Base-by-base conservation (phyloP, 23 tunicate species). In the Phallusia fumigata region DNA sequence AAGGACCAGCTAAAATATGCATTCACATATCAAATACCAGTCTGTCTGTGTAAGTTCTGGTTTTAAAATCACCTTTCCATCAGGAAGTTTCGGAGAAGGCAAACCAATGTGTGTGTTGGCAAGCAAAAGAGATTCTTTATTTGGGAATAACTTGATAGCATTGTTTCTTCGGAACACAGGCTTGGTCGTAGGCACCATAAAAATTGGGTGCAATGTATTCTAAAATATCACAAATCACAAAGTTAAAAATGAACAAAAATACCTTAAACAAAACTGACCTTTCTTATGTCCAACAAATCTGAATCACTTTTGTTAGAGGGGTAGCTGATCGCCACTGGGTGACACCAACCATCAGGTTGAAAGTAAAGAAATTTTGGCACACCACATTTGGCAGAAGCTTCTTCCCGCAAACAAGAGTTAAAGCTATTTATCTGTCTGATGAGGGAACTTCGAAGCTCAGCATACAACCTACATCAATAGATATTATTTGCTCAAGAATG, bases 301-400 rank as follows among this genome's bases (percentile, higher is more conserved):
- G 58, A 78, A 40, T 90, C 95, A 64, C 31, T 64, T 45, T 64
- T 72, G 75, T 85, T 90, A 19, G 65, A 78, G 0, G 95, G 95
- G 49, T 80, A 85, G 34, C 89, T 85, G 0, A 85, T 52, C 0
- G 88, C 28, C 35, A 90, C 65, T 19, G 95, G 95, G 69, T 85
- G 85, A 76, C 83, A 81, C 84, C 86, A 88, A 21, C 76, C 82
- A 32, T 72, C 58, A 51, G 83, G n/a, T 18, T 30, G 19, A 72
- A 65, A 88, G 44, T 88, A 64, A 72, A 31, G 31, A 79, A 47
- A 78, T 53, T 82, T 44, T 16, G 87, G 93, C 30, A 80, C 53
- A 22, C 81, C 81, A 40, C 78, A 74, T 74, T 74, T 74, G 15
- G 35, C 11, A 11, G 12, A 19, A 19, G 33, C 5, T 32, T 30